These are phyloP conservation scores for Percopsis transmontana DNA, from an alignment of 2,113 vertebrate species.

Conservation along the genomic window DNA sequence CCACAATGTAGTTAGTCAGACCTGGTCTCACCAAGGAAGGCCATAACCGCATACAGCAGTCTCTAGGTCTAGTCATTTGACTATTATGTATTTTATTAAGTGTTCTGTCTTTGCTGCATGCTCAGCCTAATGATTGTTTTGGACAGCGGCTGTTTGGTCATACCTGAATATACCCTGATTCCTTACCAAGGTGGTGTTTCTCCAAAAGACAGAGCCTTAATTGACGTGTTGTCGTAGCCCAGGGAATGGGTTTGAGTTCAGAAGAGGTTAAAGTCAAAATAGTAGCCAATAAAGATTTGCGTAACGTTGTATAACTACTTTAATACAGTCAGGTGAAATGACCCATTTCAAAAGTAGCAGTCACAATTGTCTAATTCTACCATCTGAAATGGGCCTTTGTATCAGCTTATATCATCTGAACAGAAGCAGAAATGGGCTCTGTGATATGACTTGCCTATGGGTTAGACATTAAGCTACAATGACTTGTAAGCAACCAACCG, in stretches of 20 bases:
- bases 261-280: slow-evolving; percentile 15
- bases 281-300: slow-evolving; percentile 35
- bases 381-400: slow-evolving; percentile 61
- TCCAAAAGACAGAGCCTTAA: no score
- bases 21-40: not conserved
- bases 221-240: slow-evolving; percentile 13
- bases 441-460: slow-evolving; percentile 31
- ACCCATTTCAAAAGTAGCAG: slow-evolving; percentile 50
- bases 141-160: no score
- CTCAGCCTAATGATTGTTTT: no score
- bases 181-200: no score
- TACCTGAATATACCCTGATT: no score
- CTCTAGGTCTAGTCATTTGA: not conserved
- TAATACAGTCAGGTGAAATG: slow-evolving; percentile 50
- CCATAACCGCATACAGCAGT: no score
- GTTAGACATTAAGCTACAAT: slow-evolving; percentile 22
- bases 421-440: slow-evolving; percentile 27
- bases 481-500: slow-evolving; percentile 22
- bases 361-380: slow-evolving; percentile 58
- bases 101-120: no score
- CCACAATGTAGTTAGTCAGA: not conserved
- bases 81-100: not conserved
- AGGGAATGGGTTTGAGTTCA: slow-evolving; percentile 17
- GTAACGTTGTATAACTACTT: slow-evolving; percentile 47
- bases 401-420: slow-evolving; percentile 55